Base-by-base conservation (phyloP, 2,797 vertebrate species). In the Galaxias olidus region DNA sequence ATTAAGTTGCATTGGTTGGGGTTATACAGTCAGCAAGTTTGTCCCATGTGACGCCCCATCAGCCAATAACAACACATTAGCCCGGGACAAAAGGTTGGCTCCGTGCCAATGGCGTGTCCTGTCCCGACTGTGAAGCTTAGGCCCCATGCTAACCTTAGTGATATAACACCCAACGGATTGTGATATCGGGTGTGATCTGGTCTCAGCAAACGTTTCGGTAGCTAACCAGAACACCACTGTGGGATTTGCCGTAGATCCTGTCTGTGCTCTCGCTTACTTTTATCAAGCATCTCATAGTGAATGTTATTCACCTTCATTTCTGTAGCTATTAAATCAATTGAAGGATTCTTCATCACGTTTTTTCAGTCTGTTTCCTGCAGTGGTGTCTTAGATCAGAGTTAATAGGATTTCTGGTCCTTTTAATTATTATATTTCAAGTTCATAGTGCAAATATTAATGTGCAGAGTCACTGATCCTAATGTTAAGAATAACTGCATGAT, bases 21-120 rank as follows among this genome's bases (percentile, higher is more conserved):
- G 54, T 57, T 63, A n/a, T n/a, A 14, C 7, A 7, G n/a, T 9
- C 11, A 30, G 19, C 5, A n/a, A n/a, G n/a, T n/a, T 30, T 30
- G 18, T 48, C 43, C 45, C 68, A 18, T 9, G 8, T 53, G 61
- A 14, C 59, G 18, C 68, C n/a, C n/a, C 41, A 50, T 44, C n/a
- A 10, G 44, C 30, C 65, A 60, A 62, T 52, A 41, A 51, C 51
- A 62, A 48, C 47, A 55, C 43, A 66, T 63, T 30, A 70, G n/a
- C n/a, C 47, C 30, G 46, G 40, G 56, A 65, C 50, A 66, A 66
- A 59, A 40, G 51, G 5, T 52, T 47, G 54, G 60, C 43, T 49
- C 30, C 18, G 47, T 19, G 56, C 55, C 65, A 60, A 46, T 44
- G 40, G 20, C 4, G 19, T 63, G 18, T 41, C 44, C 42, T 19